Evolutionary conservation across 1,140 invertebrate genomes (phyloP).

Genomic region (Drosophila mauritiana): DNA sequence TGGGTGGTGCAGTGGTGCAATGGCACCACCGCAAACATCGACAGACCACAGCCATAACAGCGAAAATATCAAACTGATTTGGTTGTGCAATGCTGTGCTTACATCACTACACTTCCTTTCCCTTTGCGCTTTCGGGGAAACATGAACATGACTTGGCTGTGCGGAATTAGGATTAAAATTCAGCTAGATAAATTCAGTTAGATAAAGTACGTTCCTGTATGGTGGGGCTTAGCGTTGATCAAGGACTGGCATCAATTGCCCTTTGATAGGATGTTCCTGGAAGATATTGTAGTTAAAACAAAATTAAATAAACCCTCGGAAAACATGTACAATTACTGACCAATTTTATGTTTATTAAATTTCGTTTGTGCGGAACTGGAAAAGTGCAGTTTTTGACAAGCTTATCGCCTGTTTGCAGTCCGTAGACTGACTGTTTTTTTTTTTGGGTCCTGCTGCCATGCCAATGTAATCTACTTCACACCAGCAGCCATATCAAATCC

Average conservation of each 20-base stretch:
- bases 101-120: slow-evolving; percentile 33
- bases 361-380: not conserved
- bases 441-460: slow-evolving; percentile 20
- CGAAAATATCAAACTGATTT: slow-evolving; percentile 30
- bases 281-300: too few relatives aligned
- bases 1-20: slow-evolving; percentile 28
- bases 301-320: too few relatives aligned
- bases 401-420: slow-evolving; percentile 65
- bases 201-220: not conserved
- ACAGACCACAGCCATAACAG: slow-evolving; percentile 19
- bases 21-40: slow-evolving; percentile 16
- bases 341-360: slow-evolving; percentile 18
- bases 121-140: slow-evolving; percentile 14
- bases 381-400: slow-evolving; percentile 35
- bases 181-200: not conserved
- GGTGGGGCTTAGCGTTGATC: too few relatives aligned
- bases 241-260: too few relatives aligned
- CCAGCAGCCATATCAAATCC: slow-evolving; percentile 37
- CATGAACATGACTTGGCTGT: slow-evolving; percentile 11
- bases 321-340: not conserved
- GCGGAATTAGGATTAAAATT: not conserved
- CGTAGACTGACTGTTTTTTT: slow-evolving; percentile 33
- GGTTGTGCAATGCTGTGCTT: slow-evolving; percentile 42
- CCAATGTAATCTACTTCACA: slow-evolving; percentile 69
- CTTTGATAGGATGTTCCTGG: too few relatives aligned